phyloP scores from a whole-genome alignment of 2,888 invertebrate species.

The Idaea biselata region DNA sequence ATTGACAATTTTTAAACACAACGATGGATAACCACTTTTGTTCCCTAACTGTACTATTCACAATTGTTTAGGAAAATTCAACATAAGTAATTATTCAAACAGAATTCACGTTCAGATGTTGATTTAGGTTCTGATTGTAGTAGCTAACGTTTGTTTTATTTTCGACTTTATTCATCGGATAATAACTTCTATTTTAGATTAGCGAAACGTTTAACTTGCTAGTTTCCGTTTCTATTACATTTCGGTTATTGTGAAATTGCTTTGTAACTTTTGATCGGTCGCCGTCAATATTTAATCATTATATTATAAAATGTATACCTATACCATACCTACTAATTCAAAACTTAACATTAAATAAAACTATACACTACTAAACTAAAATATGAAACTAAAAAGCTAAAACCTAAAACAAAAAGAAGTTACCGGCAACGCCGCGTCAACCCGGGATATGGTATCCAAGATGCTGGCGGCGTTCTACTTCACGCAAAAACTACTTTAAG shows the following conservation, averaged over 20 bases:
- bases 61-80: slow-evolving; percentile 54
- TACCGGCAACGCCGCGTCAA: too few relatives aligned
- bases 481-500: too few relatives aligned
- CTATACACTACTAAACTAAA: too few relatives aligned
- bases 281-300: not conserved
- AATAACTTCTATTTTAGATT: not conserved
- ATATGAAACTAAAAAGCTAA: too few relatives aligned
- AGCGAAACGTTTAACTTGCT: slow-evolving; percentile 15
- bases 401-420: too few relatives aligned
- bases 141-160: slow-evolving; percentile 38
- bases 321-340: too few relatives aligned
- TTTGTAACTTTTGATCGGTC: not conserved
- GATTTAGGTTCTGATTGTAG: slow-evolving; percentile 64
- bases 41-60: slow-evolving; percentile 4
- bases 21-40: too few relatives aligned
- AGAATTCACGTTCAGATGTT: slow-evolving; percentile 53
- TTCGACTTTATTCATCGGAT: not conserved
- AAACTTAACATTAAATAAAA: too few relatives aligned
- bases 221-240: slow-evolving; percentile 29
- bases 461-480: too few relatives aligned
- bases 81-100: slow-evolving; percentile 65
- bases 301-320: not conserved
- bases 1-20: too few relatives aligned
- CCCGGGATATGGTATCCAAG: too few relatives aligned
- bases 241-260: slow-evolving; percentile 17